Evolutionary conservation across 2,888 invertebrate genomes (phyloP).

Genomic region (Xiphydria camelus): DNA sequence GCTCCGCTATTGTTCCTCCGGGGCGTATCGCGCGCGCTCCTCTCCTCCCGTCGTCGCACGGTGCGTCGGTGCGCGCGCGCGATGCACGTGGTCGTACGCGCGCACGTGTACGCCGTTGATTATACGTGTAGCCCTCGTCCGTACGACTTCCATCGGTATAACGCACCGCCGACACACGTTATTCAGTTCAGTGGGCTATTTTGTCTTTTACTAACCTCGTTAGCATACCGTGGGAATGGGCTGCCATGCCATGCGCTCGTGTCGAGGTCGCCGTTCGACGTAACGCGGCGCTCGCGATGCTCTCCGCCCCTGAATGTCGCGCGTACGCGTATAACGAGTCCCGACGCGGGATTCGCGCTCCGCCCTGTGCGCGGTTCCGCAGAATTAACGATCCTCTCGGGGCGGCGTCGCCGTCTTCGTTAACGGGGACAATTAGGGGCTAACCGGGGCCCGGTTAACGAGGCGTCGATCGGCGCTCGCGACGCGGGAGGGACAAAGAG

Average conservation of each 20-base stretch:
- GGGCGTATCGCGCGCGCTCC: too few relatives aligned
- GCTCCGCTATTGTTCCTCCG: conserved; percentile 20
- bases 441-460: too few relatives aligned
- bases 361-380: too few relatives aligned
- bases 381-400: too few relatives aligned
- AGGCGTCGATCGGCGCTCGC: too few relatives aligned
- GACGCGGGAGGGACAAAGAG: too few relatives aligned
- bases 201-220: conserved; percentile 30
- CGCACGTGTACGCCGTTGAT: conserved; percentile 26
- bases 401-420: too few relatives aligned
- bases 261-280: not conserved
- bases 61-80: conserved; percentile 1
- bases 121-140: not conserved
- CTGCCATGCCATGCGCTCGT: conserved; percentile 4
- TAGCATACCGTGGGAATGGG: conserved; percentile 36
- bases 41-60: conserved; percentile 3
- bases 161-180: conserved; percentile 4
- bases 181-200: conserved; percentile 18
- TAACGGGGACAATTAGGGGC: too few relatives aligned
- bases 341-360: too few relatives aligned
- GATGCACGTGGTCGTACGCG: conserved; percentile 14
- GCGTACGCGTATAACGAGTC: too few relatives aligned
- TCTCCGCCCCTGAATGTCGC: too few relatives aligned
- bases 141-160: conserved; percentile 29
- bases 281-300: not conserved